Evolutionary conservation across 2,113 vertebrate genomes (phyloP).

Genomic region (Oplegnathus fasciatus): DNA sequence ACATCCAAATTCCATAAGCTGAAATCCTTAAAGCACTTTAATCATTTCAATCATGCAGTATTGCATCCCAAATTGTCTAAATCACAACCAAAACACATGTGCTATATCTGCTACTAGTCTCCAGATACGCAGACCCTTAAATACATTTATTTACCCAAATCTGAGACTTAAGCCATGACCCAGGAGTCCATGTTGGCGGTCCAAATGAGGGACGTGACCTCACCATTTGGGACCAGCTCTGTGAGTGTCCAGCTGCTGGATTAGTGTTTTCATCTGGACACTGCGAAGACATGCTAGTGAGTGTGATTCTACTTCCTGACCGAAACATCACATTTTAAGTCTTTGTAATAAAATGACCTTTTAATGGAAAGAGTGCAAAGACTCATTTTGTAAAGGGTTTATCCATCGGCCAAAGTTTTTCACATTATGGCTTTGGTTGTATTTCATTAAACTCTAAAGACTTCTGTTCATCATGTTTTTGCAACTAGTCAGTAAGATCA

Average conservation of each 20-base stretch:
- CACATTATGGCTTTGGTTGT: background rate
- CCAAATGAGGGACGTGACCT: conserved; percentile 15
- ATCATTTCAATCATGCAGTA: background rate
- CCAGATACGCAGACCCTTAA: background rate
- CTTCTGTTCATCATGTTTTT: conserved; percentile 1
- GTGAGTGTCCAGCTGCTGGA: conserved; percentile 27
- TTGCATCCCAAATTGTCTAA: background rate
- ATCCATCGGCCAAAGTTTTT: background rate
- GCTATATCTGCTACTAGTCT: background rate
- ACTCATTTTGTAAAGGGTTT: background rate
- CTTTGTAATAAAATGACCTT: conserved; percentile 22
- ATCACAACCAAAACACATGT: background rate
- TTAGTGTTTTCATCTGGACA: conserved; percentile 38
- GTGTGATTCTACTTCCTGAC: background rate
- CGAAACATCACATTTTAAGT: conserved; percentile 19
- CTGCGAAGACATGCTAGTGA: background rate
- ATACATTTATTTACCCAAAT: conserved; percentile 25
- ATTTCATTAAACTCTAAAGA: background rate
- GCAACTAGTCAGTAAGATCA: background rate
- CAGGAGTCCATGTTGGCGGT: background rate
- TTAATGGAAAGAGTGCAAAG: conserved; percentile 6
- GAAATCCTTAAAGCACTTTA: background rate
- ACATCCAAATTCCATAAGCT: background rate
- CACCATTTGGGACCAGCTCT: background rate
- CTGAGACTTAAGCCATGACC: conserved; percentile 24